Percentiles rank a stretch among this genome's conserved stretches.
Conservation (phyloP, 1,140 invertebrate genomes). For the Drosophila tani region DNA sequence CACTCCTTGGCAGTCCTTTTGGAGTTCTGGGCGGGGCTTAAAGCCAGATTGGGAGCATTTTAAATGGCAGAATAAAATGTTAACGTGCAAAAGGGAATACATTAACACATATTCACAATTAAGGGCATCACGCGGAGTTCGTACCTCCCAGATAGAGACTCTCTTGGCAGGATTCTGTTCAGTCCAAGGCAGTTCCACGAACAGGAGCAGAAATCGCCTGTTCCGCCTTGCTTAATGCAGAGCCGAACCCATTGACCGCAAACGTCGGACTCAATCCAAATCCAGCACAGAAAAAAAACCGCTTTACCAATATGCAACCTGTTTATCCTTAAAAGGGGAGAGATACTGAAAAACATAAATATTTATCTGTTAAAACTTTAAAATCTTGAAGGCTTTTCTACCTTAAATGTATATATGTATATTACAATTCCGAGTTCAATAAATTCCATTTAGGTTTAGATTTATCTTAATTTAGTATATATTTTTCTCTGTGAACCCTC, state of each 20-base stretch:
- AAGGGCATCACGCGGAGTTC: conserved; percentile 54
- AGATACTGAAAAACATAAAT: background rate
- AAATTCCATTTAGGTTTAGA: too few species aligned
- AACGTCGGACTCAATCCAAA: conserved; percentile 16
- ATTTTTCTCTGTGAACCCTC: conserved; percentile 12
- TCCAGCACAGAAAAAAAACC: conserved; percentile 2
- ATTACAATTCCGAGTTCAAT: background rate
- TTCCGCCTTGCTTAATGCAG: conserved; percentile 53
- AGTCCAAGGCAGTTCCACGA: conserved; percentile 12
- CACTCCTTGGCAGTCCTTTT: background rate
- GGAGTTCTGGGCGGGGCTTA: conserved; percentile 5
- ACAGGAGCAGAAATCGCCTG: conserved; percentile 12
- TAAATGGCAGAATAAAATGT: conserved; percentile 76
- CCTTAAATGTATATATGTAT: background rate
- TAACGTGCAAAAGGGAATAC: conserved; percentile 78
- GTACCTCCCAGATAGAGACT: conserved; percentile 37
- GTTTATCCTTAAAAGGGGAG: background rate
- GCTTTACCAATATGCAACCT: background rate
- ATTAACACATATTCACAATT: conserved; percentile 83
- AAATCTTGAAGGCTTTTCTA: background rate
- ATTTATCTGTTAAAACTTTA: background rate
- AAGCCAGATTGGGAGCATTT: conserved; percentile 57
- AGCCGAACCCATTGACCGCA: conserved; percentile 63
- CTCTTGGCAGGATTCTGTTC: conserved; percentile 21
- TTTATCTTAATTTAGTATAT: background rate